These are phyloP conservation scores for Molossus alvarezi DNA, from an alignment of 2,797 vertebrate species.

Conservation along the genomic window DNA sequence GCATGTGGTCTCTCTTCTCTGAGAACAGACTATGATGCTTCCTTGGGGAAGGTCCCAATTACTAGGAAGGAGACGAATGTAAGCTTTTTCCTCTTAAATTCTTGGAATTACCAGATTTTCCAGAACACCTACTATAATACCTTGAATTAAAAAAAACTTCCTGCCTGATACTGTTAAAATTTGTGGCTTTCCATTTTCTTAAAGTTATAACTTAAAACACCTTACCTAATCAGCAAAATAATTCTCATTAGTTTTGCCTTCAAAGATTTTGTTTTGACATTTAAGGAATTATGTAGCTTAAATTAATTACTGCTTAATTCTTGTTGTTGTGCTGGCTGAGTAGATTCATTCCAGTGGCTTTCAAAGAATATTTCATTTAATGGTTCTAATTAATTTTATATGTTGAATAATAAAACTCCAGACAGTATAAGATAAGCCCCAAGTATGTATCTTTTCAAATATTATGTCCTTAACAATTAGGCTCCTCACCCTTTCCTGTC, in stretches of 20 bases:
- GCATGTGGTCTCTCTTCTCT: constrained; percentile 15
- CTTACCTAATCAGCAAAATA: constrained; percentile 38
- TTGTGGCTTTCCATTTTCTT: constrained; percentile 50
- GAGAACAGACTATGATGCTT: neutral
- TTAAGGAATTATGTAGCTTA: constrained; percentile 51
- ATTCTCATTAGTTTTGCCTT: constrained; percentile 51
- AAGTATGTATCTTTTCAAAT: constrained; percentile 61
- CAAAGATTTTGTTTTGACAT: constrained; percentile 47
- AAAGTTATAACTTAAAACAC: constrained; percentile 36
- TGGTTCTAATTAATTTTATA: constrained; percentile 56
- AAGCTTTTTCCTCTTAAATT: neutral
- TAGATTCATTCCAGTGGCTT: constrained; percentile 21
- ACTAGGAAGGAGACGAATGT: neutral
- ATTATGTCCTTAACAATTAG: constrained; percentile 45
- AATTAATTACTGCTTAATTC: constrained; percentile 43
- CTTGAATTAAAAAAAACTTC: constrained; percentile 38
- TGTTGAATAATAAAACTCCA: constrained; percentile 57
- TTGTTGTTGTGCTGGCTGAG: neutral
- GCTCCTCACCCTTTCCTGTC: neutral
- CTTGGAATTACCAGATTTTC: constrained; percentile 58
- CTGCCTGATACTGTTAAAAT: constrained; percentile 33
- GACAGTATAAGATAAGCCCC: neutral
- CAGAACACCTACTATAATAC: neutral
- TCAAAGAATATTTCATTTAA: constrained; percentile 49
- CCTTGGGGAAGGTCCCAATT: neutral